Conservation (phyloP, 2,888 invertebrate genomes). For the Ectemnius continuus region DNA sequence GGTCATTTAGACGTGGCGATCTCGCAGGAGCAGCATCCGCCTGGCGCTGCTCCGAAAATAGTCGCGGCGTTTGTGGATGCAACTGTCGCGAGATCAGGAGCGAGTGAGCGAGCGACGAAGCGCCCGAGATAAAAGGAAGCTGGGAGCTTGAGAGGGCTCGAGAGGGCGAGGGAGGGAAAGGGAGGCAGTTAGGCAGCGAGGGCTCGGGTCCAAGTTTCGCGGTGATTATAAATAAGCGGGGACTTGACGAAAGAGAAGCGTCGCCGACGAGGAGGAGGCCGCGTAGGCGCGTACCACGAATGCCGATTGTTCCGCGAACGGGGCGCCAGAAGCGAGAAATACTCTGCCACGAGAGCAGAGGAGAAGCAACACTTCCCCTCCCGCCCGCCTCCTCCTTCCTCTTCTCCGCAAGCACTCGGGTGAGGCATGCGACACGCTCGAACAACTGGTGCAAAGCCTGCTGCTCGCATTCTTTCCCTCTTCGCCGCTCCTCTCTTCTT, state of each 20-base stretch:
- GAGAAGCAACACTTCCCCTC: conserved; percentile 1
- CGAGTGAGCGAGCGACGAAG: conserved; percentile 9
- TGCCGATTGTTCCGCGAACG: conserved; percentile 19
- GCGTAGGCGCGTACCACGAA: conserved; percentile 14
- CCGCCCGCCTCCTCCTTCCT: background rate
- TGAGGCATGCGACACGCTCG: conserved; percentile 7
- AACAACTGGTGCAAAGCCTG: background rate
- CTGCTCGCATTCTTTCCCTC: conserved; percentile 9
- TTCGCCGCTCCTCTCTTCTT: no score
- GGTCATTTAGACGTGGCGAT: background rate
- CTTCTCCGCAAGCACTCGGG: no score
- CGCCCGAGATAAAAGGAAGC: no score
- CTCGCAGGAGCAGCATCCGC: background rate
- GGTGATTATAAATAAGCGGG: conserved; percentile 40
- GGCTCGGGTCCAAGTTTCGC: conserved; percentile 32
- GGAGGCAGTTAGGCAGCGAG: background rate
- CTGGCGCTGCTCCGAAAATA: conserved; percentile 22
- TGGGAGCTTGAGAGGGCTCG: no score
- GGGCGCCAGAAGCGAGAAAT: background rate
- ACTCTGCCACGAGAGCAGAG: background rate
- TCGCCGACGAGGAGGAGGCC: background rate
- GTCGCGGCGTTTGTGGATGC: conserved; percentile 16
- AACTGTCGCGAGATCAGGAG: conserved; percentile 23
- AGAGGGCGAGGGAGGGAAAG: no score
- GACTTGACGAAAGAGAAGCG: conserved; percentile 6